phyloP scores from a whole-genome alignment of 92 coral and sea anemone species.

The Bergia sp. region DNA sequence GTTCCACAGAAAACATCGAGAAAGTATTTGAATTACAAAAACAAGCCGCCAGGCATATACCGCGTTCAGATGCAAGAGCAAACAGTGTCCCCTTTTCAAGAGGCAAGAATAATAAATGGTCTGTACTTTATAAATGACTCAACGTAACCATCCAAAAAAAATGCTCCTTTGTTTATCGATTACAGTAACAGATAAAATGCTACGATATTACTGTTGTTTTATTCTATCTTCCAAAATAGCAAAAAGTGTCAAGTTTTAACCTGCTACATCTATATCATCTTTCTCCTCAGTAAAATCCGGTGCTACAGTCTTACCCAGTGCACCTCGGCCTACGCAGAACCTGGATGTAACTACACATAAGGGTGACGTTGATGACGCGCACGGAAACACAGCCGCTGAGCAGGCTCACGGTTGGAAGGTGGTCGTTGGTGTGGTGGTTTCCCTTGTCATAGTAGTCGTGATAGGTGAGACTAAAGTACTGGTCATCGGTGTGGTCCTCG shows the following conservation, averaged over 20 bases:
- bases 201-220: too few relatives aligned
- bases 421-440: conserved; percentile 14
- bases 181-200: too few relatives aligned
- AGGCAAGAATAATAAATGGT: too few relatives aligned
- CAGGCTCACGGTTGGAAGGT: conserved; percentile 21
- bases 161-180: too few relatives aligned
- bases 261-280: neutral
- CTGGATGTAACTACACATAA: conserved; percentile 4
- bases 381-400: conserved; percentile 17
- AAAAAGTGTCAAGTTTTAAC: neutral
- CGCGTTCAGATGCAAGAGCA: too few relatives aligned
- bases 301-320: neutral
- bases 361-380: neutral
- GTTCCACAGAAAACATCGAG: too few relatives aligned
- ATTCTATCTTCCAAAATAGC: neutral
- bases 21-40: too few relatives aligned
- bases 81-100: too few relatives aligned
- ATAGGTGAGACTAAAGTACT: neutral
- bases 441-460: neutral
- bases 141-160: too few relatives aligned
- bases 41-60: too few relatives aligned
- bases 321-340: conserved; percentile 23
- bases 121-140: too few relatives aligned
- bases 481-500: neutral
- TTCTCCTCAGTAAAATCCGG: neutral